Base-by-base conservation (phyloP, 2,888 invertebrate species). In the Oxytorus armatus region DNA sequence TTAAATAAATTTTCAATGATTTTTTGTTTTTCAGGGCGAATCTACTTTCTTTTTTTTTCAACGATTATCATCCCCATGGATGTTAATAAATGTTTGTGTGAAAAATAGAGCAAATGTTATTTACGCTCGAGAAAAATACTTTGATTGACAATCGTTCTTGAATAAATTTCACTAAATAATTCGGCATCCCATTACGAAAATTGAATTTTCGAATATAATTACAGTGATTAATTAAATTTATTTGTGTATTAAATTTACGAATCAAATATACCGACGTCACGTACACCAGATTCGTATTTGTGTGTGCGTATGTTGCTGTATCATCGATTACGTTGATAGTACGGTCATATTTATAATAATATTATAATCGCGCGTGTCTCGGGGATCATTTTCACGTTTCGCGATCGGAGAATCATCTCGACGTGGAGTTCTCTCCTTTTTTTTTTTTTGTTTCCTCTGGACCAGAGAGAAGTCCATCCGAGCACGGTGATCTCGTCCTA, bases 381-480 rank as follows among this genome's bases (percentile, higher is more conserved):
- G 36, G 4, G 51, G 36, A 29, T 63, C 42, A 29, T 70, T 44
- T 70, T 23, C 21, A 21, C 51, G 18, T 59, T 49, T 55, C 36
- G 25, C 36, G 63, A 70, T 70, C 63, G 61, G 53, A 39, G 42
- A 44, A 63, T 44, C 44, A 69, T 55, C 57, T 10, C 53, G 33
- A 44, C 18, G 33, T 36, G 44, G 23, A 69, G 25, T 16, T 66
- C 36, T 21, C 14, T 51, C 29, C 55, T 21, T 18, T 16, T 0
- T 23, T 23, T 59, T 47, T 29, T 14, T 59, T 44, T 59, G 14
- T 47, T 70, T 59, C n/a, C 11, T 44, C 8, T n/a, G 10, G 33
- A 25, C 29, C 42, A 29, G 49, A 49, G n/a, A n/a, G n/a, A n/a
- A n/a, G 47, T n/a, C 33, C 36, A n/a, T n/a, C n/a, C 14, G n/a